Evolutionary conservation across 2,113 vertebrate species (phyloP), one percentile per base, ranked within the genome.

Genomic region (Ceyx melanurus): DNA sequence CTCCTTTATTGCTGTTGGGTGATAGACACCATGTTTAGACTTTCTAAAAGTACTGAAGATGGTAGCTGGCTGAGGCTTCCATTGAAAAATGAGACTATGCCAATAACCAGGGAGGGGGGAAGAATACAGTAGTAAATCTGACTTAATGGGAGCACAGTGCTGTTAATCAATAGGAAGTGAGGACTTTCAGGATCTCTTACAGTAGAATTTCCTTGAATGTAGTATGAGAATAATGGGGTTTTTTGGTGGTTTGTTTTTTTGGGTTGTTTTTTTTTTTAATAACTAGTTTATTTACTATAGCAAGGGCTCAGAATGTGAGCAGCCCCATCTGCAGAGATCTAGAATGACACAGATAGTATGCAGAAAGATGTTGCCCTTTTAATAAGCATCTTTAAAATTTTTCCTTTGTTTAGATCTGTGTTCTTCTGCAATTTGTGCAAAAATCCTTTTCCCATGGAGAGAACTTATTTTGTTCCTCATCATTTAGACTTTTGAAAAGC

Each of bases 121-220:
- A 50, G 48, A 23, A 50, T 50, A 50, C 48, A 50, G 48, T 23
- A 40, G n/a, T 58, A 67, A 46, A 57, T 67, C 31, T 82, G 53
- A 58, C 3, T 64, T 70, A 23, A n/a, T 0, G 1, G 25, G 37
- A 7, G 4, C 0, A 0, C 53, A 37, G 19, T 71, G n/a, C 20
- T 65, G 4, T 60, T 22, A 17, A 37, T 75, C 57, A 72, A n/a
- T 56, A 86, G 40, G 50, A 82, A 71, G 45, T 40, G 65, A 82
- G 11, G 54, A 68, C 45, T 88, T 61, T 37, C 18, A 45, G 23
- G 13, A 4, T 53, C 28, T 48, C 6, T 21, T 76, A 37, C 10
- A 51, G 15, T 48, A 60, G 25, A 84, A 86, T 86, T 78, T 43
- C 9, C 11, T 17, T 0, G 1, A 35, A 15, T 53, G 35, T 66